Conservation (phyloP, 2,113 vertebrate species). For the Peromyscus polionotus region DNA sequence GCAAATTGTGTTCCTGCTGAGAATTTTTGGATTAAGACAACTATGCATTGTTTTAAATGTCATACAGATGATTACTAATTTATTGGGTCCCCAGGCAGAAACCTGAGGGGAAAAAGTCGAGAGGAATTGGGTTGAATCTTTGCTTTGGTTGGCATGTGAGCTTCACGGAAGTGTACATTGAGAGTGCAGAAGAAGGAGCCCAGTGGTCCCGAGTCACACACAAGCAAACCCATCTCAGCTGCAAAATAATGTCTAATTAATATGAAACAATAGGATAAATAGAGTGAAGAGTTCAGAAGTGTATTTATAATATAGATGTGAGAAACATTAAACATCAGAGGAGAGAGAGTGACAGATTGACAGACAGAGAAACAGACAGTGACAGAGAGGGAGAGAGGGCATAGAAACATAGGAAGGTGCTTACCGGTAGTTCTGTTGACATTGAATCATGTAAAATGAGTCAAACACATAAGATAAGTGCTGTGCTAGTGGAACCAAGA, state of each 20-base stretch:
- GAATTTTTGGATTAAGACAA: conserved; percentile 62
- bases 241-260: not conserved
- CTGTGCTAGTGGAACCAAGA: not conserved
- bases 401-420: not conserved
- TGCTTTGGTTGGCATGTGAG: not conserved
- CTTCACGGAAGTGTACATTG: not conserved
- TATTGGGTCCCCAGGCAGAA: conserved; percentile 45
- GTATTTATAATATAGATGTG: not conserved
- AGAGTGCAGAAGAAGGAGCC: not conserved
- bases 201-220: not conserved
- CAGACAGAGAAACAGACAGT: not conserved
- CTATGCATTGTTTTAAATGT: conserved; percentile 54
- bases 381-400: not conserved
- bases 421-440: not conserved
- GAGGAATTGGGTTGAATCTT: conserved; percentile 50
- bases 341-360: too few relatives aligned
- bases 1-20: conserved; percentile 35
- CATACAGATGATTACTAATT: conserved; percentile 57
- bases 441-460: not conserved
- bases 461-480: not conserved
- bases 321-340: conserved; percentile 1
- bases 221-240: not conserved
- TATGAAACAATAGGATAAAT: not conserved
- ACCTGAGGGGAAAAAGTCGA: not conserved
- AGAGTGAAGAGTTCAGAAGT: not conserved